These are phyloP conservation scores for Umimayanthus kanabou DNA, from an alignment of 92 coral and sea anemone genomes.

Conservation along the genomic window DNA sequence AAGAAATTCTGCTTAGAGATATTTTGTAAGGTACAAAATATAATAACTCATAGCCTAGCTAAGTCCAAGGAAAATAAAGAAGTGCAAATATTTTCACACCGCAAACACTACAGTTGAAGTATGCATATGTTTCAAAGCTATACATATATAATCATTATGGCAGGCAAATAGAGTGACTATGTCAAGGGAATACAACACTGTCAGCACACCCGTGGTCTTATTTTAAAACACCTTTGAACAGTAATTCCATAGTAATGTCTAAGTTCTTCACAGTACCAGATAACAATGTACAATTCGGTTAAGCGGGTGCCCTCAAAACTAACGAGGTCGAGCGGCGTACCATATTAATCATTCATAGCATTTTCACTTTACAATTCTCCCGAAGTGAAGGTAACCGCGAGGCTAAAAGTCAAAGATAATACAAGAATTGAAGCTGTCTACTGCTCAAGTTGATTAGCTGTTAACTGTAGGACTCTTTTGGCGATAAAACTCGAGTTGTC, in stretches of 20 bases:
- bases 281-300: not conserved
- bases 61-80: not conserved
- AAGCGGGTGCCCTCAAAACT: not conserved
- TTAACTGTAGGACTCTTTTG: not conserved
- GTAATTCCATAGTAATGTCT: conserved; percentile 16
- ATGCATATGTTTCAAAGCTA: not conserved
- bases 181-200: not conserved
- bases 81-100: not conserved
- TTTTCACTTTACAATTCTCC: conserved; percentile 16
- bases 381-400: conserved; percentile 8
- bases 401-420: conserved; percentile 3
- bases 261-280: conserved; percentile 13
- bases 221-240: conserved; percentile 27
- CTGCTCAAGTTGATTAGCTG: conserved; percentile 24
- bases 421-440: not conserved
- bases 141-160: not conserved
- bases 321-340: conserved; percentile 11
- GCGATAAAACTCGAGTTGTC: not conserved
- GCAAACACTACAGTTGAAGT: not conserved
- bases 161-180: not conserved
- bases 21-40: not conserved
- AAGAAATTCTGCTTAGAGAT: not conserved
- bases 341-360: not conserved
- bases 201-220: conserved; percentile 14
- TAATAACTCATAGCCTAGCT: not conserved